Percentiles rank a stretch among this genome's conserved stretches.
These are phyloP conservation scores for Pao palembangensis DNA, from an alignment of 2,113 vertebrate species.

Conservation along the genomic window DNA sequence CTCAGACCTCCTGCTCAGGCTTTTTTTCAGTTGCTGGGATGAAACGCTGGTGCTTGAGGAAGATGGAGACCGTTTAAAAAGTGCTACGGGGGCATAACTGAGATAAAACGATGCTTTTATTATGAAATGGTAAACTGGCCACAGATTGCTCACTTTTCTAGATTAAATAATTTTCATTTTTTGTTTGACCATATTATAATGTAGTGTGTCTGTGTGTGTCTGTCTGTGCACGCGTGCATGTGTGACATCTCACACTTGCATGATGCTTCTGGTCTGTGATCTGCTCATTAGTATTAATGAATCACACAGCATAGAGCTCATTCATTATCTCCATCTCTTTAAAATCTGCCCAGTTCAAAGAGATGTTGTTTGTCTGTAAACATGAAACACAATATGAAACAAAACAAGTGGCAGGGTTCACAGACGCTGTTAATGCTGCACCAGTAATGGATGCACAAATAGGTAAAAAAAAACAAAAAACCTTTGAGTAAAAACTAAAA, in stretches of 20 bases:
- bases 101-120: constrained; percentile 27
- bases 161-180: too few relatives aligned
- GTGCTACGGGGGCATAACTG: constrained; percentile 18
- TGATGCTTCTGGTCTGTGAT: constrained; percentile 13
- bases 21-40: not conserved
- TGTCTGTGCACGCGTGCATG: not conserved
- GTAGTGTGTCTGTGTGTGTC: not conserved
- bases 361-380: constrained; percentile 14
- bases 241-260: constrained; percentile 13
- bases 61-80: constrained; percentile 19
- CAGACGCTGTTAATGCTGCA: not conserved
- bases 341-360: constrained; percentile 31
- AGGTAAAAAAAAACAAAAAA: not conserved
- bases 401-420: constrained; percentile 17
- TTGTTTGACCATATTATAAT: too few relatives aligned
- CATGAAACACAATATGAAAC: constrained; percentile 29
- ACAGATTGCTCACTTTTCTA: constrained; percentile 30
- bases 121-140: constrained; percentile 24
- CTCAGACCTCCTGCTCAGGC: not conserved
- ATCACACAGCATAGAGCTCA: constrained; percentile 19
- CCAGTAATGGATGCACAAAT: not conserved
- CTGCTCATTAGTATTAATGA: constrained; percentile 48
- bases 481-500: not conserved
- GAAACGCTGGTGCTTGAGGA: not conserved
- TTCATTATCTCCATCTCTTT: constrained; percentile 28